Conservation (phyloP, 2,797 vertebrate genomes). For the Melanogrammus aeglefinus region DNA sequence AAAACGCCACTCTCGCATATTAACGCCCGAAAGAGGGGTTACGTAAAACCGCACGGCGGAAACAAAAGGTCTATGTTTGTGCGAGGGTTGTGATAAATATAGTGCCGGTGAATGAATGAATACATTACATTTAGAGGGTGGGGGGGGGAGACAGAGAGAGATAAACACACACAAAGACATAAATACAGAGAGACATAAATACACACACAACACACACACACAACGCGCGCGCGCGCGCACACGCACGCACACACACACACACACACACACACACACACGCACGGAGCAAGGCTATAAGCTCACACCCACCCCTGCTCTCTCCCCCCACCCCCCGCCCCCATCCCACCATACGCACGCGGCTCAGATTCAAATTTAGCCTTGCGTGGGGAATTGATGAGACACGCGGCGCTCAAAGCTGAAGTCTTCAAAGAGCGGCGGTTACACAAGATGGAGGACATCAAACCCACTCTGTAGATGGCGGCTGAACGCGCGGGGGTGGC, state of each 20-base stretch:
- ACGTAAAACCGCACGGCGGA: conserved; percentile 51
- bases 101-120: conserved; percentile 63
- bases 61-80: conserved; percentile 34
- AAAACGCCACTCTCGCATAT: neutral
- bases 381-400: conserved; percentile 71
- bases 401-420: conserved; percentile 62
- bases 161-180: no score
- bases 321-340: conserved; percentile 16
- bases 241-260: no score
- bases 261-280: no score
- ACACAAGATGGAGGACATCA: conserved; percentile 68
- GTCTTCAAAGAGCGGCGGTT: conserved; percentile 66
- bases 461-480: conserved; percentile 64
- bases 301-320: neutral
- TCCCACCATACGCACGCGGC: conserved; percentile 48
- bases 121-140: conserved; percentile 57
- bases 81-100: conserved; percentile 41
- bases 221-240: no score
- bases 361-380: conserved; percentile 67
- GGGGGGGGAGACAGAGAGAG: conserved; percentile 27
- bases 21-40: conserved; percentile 17
- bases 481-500: conserved; percentile 55
- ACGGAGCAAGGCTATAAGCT: neutral
- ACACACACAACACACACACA: no score
- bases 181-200: no score